Conservation (phyloP, 2,888 invertebrate species). For the Pristionchus fissidentatus region DNA sequence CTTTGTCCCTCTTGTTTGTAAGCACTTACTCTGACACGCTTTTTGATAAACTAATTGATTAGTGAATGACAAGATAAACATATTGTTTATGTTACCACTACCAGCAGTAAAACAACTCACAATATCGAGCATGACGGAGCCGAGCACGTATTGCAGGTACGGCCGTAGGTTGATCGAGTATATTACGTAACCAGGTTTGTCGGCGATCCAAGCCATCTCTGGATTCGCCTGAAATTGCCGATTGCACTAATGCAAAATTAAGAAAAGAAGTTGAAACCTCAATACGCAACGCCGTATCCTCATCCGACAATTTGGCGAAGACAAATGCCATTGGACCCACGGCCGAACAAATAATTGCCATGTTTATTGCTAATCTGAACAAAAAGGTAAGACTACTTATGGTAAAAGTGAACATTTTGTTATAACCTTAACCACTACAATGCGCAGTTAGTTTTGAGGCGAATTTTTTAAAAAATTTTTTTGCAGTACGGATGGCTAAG, state of each 20-base stretch:
- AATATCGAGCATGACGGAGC: not conserved
- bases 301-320: not conserved
- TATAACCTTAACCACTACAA: not conserved
- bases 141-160: not conserved
- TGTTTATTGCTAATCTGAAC: constrained; percentile 24
- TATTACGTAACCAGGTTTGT: not conserved
- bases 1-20: too few species aligned
- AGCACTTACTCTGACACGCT: too few species aligned
- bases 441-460: not conserved
- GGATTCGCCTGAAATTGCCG: constrained; percentile 10
- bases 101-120: not conserved
- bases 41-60: too few species aligned
- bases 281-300: not conserved
- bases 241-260: too few species aligned
- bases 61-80: too few species aligned
- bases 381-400: too few species aligned
- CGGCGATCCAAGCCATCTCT: not conserved
- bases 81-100: too few species aligned
- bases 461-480: too few species aligned
- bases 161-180: constrained; percentile 16
- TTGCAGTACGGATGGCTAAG: not conserved
- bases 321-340: constrained; percentile 7
- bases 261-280: not conserved
- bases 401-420: too few species aligned
- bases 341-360: not conserved